phyloP scores from a whole-genome alignment of 2,113 vertebrate genomes.

The Otis tarda region DNA sequence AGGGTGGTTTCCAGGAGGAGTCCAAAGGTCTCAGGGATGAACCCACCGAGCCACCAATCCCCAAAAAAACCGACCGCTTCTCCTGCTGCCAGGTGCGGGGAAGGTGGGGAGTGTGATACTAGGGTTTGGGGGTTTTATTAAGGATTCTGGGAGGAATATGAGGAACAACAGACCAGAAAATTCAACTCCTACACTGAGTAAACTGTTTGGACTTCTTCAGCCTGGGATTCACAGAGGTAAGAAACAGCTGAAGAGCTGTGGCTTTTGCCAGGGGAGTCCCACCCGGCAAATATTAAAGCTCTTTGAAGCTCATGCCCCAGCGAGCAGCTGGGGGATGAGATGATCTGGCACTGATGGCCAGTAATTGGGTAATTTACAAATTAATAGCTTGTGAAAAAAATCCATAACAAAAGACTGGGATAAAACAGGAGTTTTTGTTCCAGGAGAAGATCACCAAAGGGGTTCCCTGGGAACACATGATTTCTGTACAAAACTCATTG shows the following conservation, averaged over 20 bases:
- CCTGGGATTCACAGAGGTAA: background rate
- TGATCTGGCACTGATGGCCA: background rate
- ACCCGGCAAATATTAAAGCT: background rate
- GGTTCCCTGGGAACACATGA: background rate
- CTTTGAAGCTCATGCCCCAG: no score
- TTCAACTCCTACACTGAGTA: background rate
- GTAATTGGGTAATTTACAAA: background rate
- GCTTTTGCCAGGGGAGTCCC: background rate
- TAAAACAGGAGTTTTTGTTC: background rate
- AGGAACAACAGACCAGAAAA: background rate
- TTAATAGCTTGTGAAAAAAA: background rate
- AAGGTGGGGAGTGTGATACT: background rate
- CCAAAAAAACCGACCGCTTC: background rate
- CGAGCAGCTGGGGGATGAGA: background rate
- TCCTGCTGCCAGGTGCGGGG: background rate
- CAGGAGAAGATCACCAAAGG: background rate
- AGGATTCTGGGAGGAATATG: background rate
- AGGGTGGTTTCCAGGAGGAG: background rate
- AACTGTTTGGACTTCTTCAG: background rate
- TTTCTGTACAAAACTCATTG: background rate
- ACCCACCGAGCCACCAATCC: background rate
- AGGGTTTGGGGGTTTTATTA: background rate
- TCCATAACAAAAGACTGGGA: background rate
- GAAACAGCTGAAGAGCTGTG: rapidly evolving
- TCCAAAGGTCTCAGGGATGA: background rate